phyloP scores from a whole-genome alignment of 2,113 vertebrate genomes.

The Eulacestoma nigropectus region DNA sequence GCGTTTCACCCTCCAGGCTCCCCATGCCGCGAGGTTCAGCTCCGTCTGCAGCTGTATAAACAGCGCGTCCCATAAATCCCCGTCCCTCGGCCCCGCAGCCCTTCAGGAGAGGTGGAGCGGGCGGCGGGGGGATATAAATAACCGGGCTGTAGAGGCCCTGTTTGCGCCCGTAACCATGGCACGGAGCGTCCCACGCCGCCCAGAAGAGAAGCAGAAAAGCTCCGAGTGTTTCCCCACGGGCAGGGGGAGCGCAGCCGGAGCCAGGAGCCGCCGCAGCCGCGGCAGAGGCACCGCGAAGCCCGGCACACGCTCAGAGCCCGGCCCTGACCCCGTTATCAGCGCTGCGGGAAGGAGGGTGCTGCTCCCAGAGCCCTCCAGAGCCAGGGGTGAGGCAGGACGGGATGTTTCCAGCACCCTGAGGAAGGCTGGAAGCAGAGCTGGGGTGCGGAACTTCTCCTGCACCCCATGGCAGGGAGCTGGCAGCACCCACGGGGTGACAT shows the following conservation, averaged over 20 bases:
- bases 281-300: accelerated
- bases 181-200: background rate
- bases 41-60: conserved; percentile 5
- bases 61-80: conserved; percentile 5
- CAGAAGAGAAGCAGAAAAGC: background rate
- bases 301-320: accelerated
- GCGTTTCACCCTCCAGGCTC: background rate
- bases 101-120: background rate
- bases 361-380: background rate
- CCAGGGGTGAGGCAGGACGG: accelerated
- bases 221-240: background rate
- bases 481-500: background rate
- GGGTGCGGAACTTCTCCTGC: background rate
- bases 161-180: conserved; percentile 60
- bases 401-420: accelerated
- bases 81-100: background rate
- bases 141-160: background rate
- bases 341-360: accelerated
- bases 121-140: conserved; percentile 53
- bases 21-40: background rate
- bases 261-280: background rate
- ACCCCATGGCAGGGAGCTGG: accelerated
- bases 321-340: accelerated
- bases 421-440: background rate
- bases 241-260: accelerated